Conservation (phyloP, 2,113 vertebrate species). For the Corynorhinus townsendii region DNA sequence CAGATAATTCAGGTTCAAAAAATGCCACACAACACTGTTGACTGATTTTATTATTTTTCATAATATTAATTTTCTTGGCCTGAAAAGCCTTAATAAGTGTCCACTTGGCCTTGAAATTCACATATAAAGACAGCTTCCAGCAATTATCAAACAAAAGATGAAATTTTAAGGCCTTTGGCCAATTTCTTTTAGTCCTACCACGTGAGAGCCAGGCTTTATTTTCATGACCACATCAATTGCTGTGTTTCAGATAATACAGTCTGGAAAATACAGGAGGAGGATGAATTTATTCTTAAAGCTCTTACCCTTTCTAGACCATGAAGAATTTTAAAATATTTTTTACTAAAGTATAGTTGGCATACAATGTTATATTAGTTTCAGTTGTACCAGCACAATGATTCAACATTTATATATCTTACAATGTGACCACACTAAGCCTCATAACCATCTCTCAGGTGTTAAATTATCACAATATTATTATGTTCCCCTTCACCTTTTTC, state of each 20-base stretch:
- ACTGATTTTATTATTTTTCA: constrained; percentile 38
- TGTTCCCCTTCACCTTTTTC: background rate
- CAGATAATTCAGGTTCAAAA: constrained; percentile 25
- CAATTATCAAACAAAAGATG: background rate
- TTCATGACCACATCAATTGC: background rate
- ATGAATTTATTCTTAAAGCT: background rate
- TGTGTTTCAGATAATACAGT: background rate
- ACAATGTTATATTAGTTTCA: background rate
- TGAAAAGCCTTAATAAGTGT: constrained; percentile 8
- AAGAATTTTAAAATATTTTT: background rate
- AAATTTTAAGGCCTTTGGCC: constrained; percentile 18
- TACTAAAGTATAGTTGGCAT: background rate
- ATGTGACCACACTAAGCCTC: background rate
- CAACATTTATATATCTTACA: background rate
- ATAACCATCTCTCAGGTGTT: background rate
- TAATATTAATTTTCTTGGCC: constrained; percentile 32
- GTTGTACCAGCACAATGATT: background rate
- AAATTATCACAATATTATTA: background rate
- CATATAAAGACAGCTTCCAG: background rate
- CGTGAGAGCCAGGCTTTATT: background rate
- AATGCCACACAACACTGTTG: background rate
- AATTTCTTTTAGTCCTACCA: constrained; percentile 2
- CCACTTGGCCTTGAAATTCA: constrained; percentile 37
- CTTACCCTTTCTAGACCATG: background rate
- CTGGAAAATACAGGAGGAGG: background rate